A percentile compares a stretch with the other conserved stretches of the same genome.
Conservation (phyloP, 2,113 vertebrate species). For the Eublepharis macularius region DNA sequence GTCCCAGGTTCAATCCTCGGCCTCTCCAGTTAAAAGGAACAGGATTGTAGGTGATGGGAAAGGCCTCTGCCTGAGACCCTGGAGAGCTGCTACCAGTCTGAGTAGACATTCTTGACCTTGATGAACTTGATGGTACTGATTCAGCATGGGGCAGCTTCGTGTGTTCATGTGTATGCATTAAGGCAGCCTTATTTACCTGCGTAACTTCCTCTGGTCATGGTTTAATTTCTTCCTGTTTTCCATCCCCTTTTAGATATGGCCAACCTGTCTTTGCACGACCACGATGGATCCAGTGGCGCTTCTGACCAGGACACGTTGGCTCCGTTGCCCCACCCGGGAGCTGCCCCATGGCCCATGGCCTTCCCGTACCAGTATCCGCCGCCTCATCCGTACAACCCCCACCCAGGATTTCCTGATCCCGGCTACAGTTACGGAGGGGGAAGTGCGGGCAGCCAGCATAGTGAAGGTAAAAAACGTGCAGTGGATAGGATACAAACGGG, state of each 20-base stretch:
- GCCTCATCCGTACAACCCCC: constrained; percentile 89
- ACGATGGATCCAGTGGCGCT: constrained; percentile 89
- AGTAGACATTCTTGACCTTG: too few relatives aligned
- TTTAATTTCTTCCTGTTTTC: constrained; percentile 21
- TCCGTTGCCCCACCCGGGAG: constrained; percentile 92
- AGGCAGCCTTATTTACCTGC: neutral
- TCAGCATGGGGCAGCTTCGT: too few relatives aligned
- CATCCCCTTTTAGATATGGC: constrained; percentile 81
- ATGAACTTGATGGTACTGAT: too few relatives aligned
- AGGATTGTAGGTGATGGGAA: too few relatives aligned
- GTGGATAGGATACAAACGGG: neutral
- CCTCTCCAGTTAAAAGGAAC: too few relatives aligned
- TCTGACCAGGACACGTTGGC: constrained; percentile 88
- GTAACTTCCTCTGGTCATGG: neutral
- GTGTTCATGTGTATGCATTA: too few relatives aligned
- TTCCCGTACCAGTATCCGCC: constrained; percentile 90
- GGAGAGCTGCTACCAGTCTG: too few relatives aligned
- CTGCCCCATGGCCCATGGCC: constrained; percentile 93
- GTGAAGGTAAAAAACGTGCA: constrained; percentile 83
- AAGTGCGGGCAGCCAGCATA: constrained; percentile 86
- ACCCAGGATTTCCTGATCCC: constrained; percentile 82
- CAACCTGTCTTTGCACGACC: constrained; percentile 86
- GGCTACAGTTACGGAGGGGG: constrained; percentile 80
- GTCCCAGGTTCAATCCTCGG: too few relatives aligned
- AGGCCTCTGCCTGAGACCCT: too few relatives aligned